A percentile compares a stretch with the other conserved stretches of the same genome.
Evolutionary conservation across 2,888 invertebrate species (phyloP).

Genomic region (Endotricha flammealis): DNA sequence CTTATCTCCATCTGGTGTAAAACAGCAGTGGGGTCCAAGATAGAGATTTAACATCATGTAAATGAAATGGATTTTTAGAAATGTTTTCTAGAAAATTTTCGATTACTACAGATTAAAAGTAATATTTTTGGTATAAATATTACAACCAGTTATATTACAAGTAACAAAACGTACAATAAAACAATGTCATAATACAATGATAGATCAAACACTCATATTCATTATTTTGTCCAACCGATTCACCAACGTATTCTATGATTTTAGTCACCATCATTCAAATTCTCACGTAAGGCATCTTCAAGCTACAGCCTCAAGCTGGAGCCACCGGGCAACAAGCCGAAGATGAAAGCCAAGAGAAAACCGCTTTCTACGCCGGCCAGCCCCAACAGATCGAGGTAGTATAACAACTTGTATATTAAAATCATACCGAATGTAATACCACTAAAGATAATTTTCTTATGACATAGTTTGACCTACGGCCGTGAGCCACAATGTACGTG

Average conservation of each 20-base stretch:
- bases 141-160: too few species aligned
- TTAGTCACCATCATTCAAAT: slow-evolving; percentile 98
- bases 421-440: slow-evolving; percentile 1
- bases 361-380: slow-evolving; percentile 96
- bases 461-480: slow-evolving; percentile 59
- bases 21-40: too few species aligned
- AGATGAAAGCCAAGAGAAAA: slow-evolving; percentile 92
- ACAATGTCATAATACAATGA: too few species aligned
- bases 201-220: too few species aligned
- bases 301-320: slow-evolving; percentile 97
- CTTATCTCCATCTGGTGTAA: too few species aligned
- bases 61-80: too few species aligned
- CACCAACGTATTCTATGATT: slow-evolving; percentile 46
- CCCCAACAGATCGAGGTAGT: slow-evolving; percentile 85
- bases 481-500: slow-evolving; percentile 96
- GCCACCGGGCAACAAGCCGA: slow-evolving; percentile 90
- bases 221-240: slow-evolving; percentile 2
- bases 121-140: too few species aligned
- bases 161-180: too few species aligned
- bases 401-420: slow-evolving; percentile 1
- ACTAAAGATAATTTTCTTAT: slow-evolving; percentile 13
- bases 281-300: slow-evolving; percentile 97
- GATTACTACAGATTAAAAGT: too few species aligned
- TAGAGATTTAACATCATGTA: too few species aligned
- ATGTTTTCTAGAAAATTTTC: too few species aligned